A percentile compares a stretch with the other conserved stretches of the same genome.
These are phyloP conservation scores for Cryptotermes secundus DNA, from an alignment of 1,140 invertebrate species.

Conservation along the genomic window DNA sequence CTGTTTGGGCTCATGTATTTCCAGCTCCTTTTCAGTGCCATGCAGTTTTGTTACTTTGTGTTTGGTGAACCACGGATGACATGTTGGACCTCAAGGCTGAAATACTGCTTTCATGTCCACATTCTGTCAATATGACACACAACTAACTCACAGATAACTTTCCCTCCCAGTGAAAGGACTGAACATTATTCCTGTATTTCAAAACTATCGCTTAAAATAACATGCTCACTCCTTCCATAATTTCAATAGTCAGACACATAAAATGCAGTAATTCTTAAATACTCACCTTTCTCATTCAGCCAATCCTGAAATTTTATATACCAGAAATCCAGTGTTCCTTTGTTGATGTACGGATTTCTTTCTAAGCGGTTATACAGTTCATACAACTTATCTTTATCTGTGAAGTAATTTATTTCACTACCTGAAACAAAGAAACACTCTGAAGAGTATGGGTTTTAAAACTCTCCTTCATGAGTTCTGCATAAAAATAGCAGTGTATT, in stretches of 20 bases:
- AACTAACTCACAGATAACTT: neutral
- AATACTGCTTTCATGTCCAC: too few species aligned
- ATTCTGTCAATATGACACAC: neutral
- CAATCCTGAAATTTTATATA: constrained; percentile 45
- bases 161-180: too few species aligned
- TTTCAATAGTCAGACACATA: neutral
- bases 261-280: neutral
- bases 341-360: constrained; percentile 48
- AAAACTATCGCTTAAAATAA: neutral
- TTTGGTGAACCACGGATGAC: too few species aligned
- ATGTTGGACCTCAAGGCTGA: too few species aligned
- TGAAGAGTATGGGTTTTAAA: too few species aligned
- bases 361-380: constrained; percentile 42
- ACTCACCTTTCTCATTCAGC: constrained; percentile 38
- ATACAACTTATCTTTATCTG: constrained; percentile 43
- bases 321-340: constrained; percentile 48
- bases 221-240: neutral
- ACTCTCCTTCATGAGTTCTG: too few species aligned
- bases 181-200: neutral
- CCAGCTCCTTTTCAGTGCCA: too few species aligned
- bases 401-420: constrained; percentile 47
- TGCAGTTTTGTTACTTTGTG: too few species aligned
- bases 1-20: too few species aligned
- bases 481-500: too few species aligned
- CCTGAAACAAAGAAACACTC: neutral